Conservation (phyloP, 2,113 vertebrate genomes). For the Corynorhinus townsendii region DNA sequence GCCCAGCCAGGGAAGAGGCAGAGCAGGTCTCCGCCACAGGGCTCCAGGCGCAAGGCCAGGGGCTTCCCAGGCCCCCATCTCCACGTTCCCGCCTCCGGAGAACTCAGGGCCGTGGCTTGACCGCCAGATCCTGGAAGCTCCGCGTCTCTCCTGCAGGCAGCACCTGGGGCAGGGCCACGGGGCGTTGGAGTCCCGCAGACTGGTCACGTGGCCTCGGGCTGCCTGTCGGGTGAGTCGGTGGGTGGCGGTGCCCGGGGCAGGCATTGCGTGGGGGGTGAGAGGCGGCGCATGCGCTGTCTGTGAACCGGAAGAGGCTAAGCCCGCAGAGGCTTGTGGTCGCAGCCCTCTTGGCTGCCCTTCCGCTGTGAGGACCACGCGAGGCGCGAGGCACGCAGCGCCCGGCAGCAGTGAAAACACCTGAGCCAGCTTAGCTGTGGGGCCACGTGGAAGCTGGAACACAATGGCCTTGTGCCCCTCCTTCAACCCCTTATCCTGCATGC, state of each 20-base stretch:
- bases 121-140: not conserved
- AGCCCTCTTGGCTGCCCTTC: not conserved
- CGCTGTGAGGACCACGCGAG: accelerated
- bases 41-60: too few relatives aligned
- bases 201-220: accelerated
- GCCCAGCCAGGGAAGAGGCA: not conserved
- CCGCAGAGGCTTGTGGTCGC: not conserved
- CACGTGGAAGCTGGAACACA: not conserved
- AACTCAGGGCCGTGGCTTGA: not conserved
- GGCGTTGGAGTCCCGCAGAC: too few relatives aligned
- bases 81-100: not conserved
- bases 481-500: too few relatives aligned
- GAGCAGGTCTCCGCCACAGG: not conserved
- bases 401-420: accelerated
- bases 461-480: not conserved
- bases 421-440: not conserved
- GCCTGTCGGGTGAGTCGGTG: accelerated
- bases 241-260: accelerated
- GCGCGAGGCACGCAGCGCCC: accelerated
- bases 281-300: not conserved
- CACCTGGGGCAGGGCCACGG: not conserved
- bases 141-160: accelerated
- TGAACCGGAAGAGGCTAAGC: not conserved
- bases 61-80: not conserved
- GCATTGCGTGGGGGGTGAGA: accelerated